Base-by-base conservation (phyloP, 2,888 invertebrate genomes). In the Latheticus oryzae region DNA sequence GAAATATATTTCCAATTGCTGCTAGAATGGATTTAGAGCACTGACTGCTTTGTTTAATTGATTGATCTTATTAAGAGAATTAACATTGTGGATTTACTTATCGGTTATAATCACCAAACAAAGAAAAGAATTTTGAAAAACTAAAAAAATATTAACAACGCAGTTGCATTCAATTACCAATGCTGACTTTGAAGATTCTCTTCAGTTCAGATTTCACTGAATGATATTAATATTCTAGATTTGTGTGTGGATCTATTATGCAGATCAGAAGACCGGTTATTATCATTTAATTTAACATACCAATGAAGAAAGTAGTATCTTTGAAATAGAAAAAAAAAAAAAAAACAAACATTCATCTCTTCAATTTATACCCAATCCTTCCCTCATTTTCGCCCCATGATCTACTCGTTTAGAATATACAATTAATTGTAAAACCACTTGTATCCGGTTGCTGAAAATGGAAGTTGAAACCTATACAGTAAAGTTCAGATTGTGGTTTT, bases 121-220 rank as follows among this genome's bases (percentile, higher is more conserved):
- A n/a, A n/a, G n/a, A n/a, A n/a, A n/a, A n/a, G n/a, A n/a, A n/a
- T n/a, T n/a, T n/a, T n/a, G n/a, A n/a, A n/a, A n/a, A n/a, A n/a
- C n/a, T n/a, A n/a, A n/a, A n/a, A n/a, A n/a, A n/a, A n/a, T n/a
- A n/a, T n/a, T n/a, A n/a, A n/a, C n/a, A n/a, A n/a, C n/a, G n/a
- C n/a, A 16, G 45, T 15, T 11, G 13, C 12, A 45, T 3, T 15
- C 45, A 45, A 45, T 45, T 45, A 45, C 9, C 21, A 21, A 32
- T 19, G 32, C 8, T 45, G 45, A 45, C 45, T 45, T 45, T 45
- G 32, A 45, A 45, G 45, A 17, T 45, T 17, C 11, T 15, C 16
- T 17, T 32, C 45, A 19, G 21, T 45, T 43, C 17, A 43, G 8
- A 42, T 42, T n/a, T n/a, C n/a, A n/a, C n/a, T n/a, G n/a, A n/a